Conservation (phyloP, 2,113 vertebrate species). For the Aegotheles bennettii region DNA sequence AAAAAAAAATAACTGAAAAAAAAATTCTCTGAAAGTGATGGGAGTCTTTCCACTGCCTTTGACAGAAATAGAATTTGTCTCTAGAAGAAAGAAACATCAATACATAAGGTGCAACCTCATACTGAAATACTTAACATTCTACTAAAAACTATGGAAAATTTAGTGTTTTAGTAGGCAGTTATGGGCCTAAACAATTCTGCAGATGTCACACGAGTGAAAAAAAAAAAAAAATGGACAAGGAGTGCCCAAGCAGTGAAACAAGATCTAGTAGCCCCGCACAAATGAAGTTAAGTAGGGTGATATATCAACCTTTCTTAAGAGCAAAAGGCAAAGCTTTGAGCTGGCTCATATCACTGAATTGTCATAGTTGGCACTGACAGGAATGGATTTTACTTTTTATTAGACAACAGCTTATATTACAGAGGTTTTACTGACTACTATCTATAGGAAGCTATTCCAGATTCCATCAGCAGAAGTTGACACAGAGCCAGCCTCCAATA, state of each 20-base stretch:
- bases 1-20: not conserved
- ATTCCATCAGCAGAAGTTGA: not conserved
- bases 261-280: not conserved
- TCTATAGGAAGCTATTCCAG: slow-evolving; percentile 21
- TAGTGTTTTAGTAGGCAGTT: not conserved
- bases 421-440: slow-evolving; percentile 10
- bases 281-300: not conserved
- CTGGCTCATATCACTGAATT: not conserved
- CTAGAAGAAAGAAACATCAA: not conserved
- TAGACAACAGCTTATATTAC: not conserved
- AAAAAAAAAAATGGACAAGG: not conserved
- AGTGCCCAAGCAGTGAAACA: not conserved
- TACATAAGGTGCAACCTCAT: not conserved
- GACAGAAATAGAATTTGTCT: not conserved
- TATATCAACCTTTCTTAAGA: not conserved
- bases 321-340: not conserved
- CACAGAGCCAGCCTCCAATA: not conserved
- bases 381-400: not conserved
- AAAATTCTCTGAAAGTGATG: not conserved
- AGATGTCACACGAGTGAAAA: not conserved
- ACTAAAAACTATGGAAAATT: not conserved
- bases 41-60: not conserved
- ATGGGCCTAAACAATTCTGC: not conserved
- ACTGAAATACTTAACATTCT: not conserved
- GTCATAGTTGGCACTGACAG: not conserved